These are phyloP conservation scores for Colaptes auratus DNA, from an alignment of 2,113 vertebrate genomes.

Conservation along the genomic window DNA sequence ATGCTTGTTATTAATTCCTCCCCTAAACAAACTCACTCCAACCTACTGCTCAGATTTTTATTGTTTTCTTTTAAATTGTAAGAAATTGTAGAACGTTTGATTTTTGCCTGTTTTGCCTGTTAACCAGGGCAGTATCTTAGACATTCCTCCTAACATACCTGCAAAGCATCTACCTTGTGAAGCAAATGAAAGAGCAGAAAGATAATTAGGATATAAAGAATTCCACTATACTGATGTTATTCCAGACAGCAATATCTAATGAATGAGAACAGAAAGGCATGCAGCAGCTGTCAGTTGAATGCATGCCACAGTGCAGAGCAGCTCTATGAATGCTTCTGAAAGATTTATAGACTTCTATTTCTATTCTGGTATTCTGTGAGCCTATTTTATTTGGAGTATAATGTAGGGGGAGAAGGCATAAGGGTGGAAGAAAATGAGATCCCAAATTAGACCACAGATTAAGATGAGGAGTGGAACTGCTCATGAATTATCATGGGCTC, in stretches of 20 bases:
- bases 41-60: neutral
- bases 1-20: neutral
- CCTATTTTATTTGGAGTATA: conserved; percentile 64
- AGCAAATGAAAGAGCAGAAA: conserved; percentile 37
- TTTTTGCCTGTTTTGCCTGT: neutral
- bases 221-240: neutral
- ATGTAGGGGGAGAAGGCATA: conserved; percentile 38
- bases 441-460: conserved; percentile 58
- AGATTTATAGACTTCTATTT: conserved; percentile 64
- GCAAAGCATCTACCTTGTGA: conserved; percentile 24
- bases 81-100: neutral
- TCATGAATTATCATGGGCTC: conserved; percentile 28
- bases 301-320: conserved; percentile 57
- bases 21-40: neutral
- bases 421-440: conserved; percentile 43
- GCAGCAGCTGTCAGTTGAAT: conserved; percentile 47
- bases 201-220: conserved; percentile 31
- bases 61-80: neutral
- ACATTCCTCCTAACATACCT: neutral
- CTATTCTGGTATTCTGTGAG: conserved; percentile 56
- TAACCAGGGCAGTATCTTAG: conserved; percentile 19
- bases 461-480: conserved; percentile 25
- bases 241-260: conserved; percentile 53
- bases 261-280: conserved; percentile 57
- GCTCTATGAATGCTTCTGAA: conserved; percentile 56